Evolutionary conservation across 2,888 invertebrate genomes (phyloP), one percentile per base, ranked within the genome.

Genomic region (Diachrysia chrysitis): DNA sequence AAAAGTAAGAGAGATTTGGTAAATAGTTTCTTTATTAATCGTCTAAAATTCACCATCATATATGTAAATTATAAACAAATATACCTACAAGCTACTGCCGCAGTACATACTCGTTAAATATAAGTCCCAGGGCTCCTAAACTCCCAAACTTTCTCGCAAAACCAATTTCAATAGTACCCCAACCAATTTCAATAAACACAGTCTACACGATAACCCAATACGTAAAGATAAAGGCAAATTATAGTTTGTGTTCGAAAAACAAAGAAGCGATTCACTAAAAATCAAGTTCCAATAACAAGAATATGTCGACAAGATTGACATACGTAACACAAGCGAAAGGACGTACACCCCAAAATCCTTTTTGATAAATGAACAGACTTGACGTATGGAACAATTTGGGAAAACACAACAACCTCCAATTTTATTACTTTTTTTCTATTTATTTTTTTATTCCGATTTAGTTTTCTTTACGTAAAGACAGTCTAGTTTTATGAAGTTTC

Each of bases 361-460:
- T n/a, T 25, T 37, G 66, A 71, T 64, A 62, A 42, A 32, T 42
- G 61, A 80, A 65, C 60, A 73, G 76, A 73, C 63, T 67, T 55
- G 66, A 78, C 66, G 66, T 57, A 65, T 25, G 63, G 51, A 67
- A 72, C 77, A 69, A 68, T 75, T 71, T 75, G 51, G 53, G 54
- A 66, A 71, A 78, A 68, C 73, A 66, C 25, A 51, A 60, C 55
- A 67, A 17, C 63, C 35, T 58, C 51, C 56, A 60, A 23, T 75
- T 75, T 70, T 77, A 71, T 71, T 71, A 76, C 67, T 69, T 74
- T 71, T 19, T 65, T 75, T 59, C 61, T 55, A 59, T 57, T 62
- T 66, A 66, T 53, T 63, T 32, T 57, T 63, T 67, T 58, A 54
- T 59, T 56, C 48, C 69, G 53, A 51, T 78, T 51, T 64, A 61